A percentile compares a stretch with the other conserved stretches of the same genome.
phyloP scores from a whole-genome alignment of 2,888 invertebrate species.

The Drosophila histrio region DNA sequence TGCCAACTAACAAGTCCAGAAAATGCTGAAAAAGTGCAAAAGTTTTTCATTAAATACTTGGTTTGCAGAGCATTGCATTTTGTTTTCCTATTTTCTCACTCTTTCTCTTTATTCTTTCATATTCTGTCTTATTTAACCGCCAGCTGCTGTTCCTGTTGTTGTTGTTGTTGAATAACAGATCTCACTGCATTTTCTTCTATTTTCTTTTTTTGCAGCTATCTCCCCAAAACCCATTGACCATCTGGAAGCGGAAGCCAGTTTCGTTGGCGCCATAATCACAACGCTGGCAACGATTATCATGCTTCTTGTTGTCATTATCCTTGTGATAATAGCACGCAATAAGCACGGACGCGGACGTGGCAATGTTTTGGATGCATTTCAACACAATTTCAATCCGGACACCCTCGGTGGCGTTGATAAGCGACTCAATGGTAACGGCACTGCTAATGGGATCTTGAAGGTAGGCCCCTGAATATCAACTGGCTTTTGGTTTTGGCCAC shows the following conservation, averaged over 20 bases:
- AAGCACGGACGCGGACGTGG: slow-evolving; percentile 84
- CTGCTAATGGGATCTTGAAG: slow-evolving; percentile 85
- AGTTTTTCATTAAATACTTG: slow-evolving; percentile 46
- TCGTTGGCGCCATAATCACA: slow-evolving; percentile 88
- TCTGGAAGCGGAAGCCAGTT: slow-evolving; percentile 86
- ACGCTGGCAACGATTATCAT: slow-evolving; percentile 90
- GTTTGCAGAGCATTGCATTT: slow-evolving; percentile 15
- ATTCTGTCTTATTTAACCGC: background rate
- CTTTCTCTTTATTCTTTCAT: slow-evolving; percentile 23
- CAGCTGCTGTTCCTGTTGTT: background rate
- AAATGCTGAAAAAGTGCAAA: slow-evolving; percentile 29
- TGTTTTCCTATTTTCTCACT: background rate
- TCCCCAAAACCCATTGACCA: slow-evolving; percentile 86
- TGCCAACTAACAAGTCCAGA: slow-evolving; percentile 3
- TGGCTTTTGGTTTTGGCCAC: slow-evolving; percentile 12
- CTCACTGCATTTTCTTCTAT: slow-evolving; percentile 15
- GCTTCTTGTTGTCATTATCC: slow-evolving; percentile 88
- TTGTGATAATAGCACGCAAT: slow-evolving; percentile 89
- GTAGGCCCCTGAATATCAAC: slow-evolving; percentile 62
- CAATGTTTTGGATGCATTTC: slow-evolving; percentile 84
- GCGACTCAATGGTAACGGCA: slow-evolving; percentile 84
- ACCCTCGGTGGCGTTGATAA: slow-evolving; percentile 84
- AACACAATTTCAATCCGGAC: slow-evolving; percentile 84
- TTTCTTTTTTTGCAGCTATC: slow-evolving; percentile 73
- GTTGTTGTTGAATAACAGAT: slow-evolving; percentile 3